Base-by-base conservation (phyloP, 2,797 vertebrate species). In the Adelosebastes latens region DNA sequence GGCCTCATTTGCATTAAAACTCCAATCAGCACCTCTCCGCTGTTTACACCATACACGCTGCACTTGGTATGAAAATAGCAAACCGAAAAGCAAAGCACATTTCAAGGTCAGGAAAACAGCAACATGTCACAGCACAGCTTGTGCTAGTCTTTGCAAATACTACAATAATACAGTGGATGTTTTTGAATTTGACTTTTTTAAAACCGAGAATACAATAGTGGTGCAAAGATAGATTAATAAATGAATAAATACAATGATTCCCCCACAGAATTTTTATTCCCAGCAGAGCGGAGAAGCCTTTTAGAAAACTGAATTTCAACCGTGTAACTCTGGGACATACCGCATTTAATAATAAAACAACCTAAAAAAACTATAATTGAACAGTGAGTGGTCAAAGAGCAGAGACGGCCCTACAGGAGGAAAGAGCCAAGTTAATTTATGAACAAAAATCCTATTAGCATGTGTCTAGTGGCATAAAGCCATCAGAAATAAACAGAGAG, bases 371-470 rank as follows among this genome's bases (percentile, higher is more conserved):
- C 27, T 73, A 79, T 83, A 90, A 88, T 88, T 87, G 88, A 87
- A 87, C 84, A 88, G 73, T 88, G 90, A 94, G 84, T 87, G 90
- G 93, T 90, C 91, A 92, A 89, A 93, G 90, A 92, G 90, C 89
- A 92, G 89, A 91, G 82, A 90, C 64, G 72, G 81, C 86, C 88
- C 91, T 75, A 81, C 52, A 72, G 91, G 77, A 94, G 76, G 80
- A 92, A 83, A 90, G 85, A 92, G 81, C 76, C 66, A 62, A 89
- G 90, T 91, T 92, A 91, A 94, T 94, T 94, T 93, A 92, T 89
- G 86, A 90, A 91, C 86, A 92, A 89, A 94, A 94, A 94, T 94
- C 92, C 90, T 92, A 93, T 95, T 94, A 96, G 88, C 84, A 88
- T 88, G 86, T 93, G 89, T 94, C 92, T 93, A 83, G 94, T 93